Conservation (phyloP, 1,140 invertebrate species). For the Solenopsis invicta region DNA sequence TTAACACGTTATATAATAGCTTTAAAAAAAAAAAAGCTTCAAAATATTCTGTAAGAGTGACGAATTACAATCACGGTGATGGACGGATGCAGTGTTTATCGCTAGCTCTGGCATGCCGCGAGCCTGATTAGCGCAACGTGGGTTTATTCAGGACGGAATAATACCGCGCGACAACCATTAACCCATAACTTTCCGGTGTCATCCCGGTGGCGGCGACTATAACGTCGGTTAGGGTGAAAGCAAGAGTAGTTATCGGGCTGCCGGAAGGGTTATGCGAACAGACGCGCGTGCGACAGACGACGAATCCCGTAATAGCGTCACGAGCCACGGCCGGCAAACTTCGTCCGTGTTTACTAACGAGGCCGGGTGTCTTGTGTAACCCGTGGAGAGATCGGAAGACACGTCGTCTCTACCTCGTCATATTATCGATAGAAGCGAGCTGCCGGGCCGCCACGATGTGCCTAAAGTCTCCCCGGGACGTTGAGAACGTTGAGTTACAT, state of each 20-base stretch:
- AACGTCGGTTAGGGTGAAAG: slow-evolving; percentile 48
- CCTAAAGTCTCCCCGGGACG: slow-evolving; percentile 6
- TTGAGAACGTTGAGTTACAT: not conserved
- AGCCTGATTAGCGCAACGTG: slow-evolving; percentile 12
- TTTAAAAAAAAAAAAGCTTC: too few species aligned
- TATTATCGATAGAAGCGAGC: slow-evolving; percentile 34
- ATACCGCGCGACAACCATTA: slow-evolving; percentile 57
- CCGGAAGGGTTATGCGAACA: slow-evolving; percentile 51
- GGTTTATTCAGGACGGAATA: slow-evolving; percentile 47
- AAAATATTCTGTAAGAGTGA: not conserved
- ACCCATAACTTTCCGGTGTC: slow-evolving; percentile 58
- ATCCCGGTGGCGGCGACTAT: slow-evolving; percentile 17
- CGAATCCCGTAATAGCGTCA: slow-evolving; percentile 61
- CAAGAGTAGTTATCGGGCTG: slow-evolving; percentile 58
- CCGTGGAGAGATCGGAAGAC: slow-evolving; percentile 48
- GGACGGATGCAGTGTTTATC: slow-evolving; percentile 18
- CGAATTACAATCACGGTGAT: not conserved
- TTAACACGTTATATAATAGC: not conserved
- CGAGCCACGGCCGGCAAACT: slow-evolving; percentile 58
- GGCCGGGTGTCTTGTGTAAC: slow-evolving; percentile 28
- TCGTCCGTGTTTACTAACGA: slow-evolving; percentile 60
- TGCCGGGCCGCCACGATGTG: not conserved
- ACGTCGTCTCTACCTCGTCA: slow-evolving; percentile 18
- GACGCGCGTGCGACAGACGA: slow-evolving; percentile 38
- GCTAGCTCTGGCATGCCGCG: not conserved